Base-by-base conservation (phyloP, 1,140 invertebrate species). In the Drosophila tropicalis region DNA sequence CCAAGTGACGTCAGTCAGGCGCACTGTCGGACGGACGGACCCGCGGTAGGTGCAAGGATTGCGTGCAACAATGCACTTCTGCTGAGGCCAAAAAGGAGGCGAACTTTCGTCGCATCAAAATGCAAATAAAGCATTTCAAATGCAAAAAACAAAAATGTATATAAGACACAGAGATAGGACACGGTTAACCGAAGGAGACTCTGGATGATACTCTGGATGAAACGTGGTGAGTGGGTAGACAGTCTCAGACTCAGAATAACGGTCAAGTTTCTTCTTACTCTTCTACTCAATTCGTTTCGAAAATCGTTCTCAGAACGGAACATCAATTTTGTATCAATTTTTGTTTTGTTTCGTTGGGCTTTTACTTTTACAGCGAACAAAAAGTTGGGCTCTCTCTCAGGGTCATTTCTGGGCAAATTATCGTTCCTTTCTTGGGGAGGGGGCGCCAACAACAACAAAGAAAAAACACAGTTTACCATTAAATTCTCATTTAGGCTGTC, bases 401-500 rank as follows among this genome's bases (percentile, higher is more conserved):
- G 65, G 70, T 79, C 76, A 72, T 72, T 76, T 57, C 44, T 68
- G 67, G 6, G 41, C 81, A 89, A 89, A 89, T 90, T 86, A 90
- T 80, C 72, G 72, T 79, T 70, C 36, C 62, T 32, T 40, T 47
- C 62, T 55, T 63, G 67, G 54, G 62, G 64, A 70, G 64, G 39
- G 63, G 67, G 39, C 9, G 55, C 36, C 25, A 25, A 64, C 65
- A 47, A 72, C n/a, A 51, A 10, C 22, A 51, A 51, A 61, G 57
- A 63, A 39, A 65, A 75, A 66, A 56, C 68, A 71, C 60, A 87
- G 66, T 84, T 89, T 79, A 81, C 86, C 86, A 90, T 90, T 90
- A 90, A 90, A 90, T 90, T 90, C 86, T 71, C 86, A 90, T 90
- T 90, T 90, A 86, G 80, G 79, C 86, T 90, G 86, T 90, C 86